phyloP scores from a whole-genome alignment of 1,140 invertebrate species.

The Pachyrhynchus sulphureomaculatus region DNA sequence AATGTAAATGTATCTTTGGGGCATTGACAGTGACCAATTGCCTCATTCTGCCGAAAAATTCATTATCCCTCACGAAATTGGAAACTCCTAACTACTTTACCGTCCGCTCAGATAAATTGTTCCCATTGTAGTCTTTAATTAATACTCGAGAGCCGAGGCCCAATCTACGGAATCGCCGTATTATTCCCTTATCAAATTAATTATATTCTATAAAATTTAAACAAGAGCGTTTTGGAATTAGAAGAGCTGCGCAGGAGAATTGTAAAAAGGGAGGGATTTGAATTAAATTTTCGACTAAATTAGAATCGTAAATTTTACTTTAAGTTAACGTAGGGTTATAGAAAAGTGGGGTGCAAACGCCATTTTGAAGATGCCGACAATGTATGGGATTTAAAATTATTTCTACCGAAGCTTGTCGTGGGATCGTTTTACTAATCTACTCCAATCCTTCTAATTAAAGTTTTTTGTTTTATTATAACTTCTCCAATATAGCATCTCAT shows the following conservation, averaged over 20 bases:
- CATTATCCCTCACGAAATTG: conserved; percentile 50
- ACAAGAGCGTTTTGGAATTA: conserved; percentile 14
- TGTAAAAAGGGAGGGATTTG: background rate
- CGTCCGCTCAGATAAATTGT: conserved; percentile 43
- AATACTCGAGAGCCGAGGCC: conserved; percentile 39
- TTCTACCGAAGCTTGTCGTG: too few relatives aligned
- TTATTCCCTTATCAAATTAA: conserved; percentile 39
- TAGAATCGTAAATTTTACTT: too few relatives aligned
- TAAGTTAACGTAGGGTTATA: too few relatives aligned
- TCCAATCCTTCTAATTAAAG: too few relatives aligned
- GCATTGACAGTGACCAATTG: conserved; percentile 52
- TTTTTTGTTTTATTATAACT: too few relatives aligned
- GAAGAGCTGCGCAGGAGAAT: conserved; percentile 16
- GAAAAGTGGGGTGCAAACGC: too few relatives aligned
- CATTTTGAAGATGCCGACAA: too few relatives aligned
- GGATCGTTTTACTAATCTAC: too few relatives aligned
- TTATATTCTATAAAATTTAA: conserved; percentile 36
- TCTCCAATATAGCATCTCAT: too few relatives aligned
- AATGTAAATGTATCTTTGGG: conserved; percentile 51
- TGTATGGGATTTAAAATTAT: too few relatives aligned
- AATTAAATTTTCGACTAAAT: too few relatives aligned
- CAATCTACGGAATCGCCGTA: conserved; percentile 38
- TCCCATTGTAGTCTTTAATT: conserved; percentile 49
- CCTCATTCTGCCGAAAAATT: conserved; percentile 50
- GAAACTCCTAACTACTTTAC: conserved; percentile 44